Evolutionary conservation across 2,888 invertebrate genomes (phyloP).

Genomic region (Athripsodes cinereus): DNA sequence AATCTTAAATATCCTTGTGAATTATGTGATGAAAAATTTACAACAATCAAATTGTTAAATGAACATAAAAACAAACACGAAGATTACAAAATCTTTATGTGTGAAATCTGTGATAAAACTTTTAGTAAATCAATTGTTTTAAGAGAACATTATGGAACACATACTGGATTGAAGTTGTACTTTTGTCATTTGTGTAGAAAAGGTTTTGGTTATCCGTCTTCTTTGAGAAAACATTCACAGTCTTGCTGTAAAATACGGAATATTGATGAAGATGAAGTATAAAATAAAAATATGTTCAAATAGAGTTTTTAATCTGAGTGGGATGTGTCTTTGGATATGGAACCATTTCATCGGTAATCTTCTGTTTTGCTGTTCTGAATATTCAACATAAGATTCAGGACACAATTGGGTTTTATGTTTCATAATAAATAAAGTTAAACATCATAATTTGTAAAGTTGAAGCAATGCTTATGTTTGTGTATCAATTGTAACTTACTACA

Average conservation of each 20-base stretch:
- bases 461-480: too few species aligned
- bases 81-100: conserved; percentile 28
- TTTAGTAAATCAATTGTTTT: conserved; percentile 29
- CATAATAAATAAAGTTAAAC: too few species aligned
- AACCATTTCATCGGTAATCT: too few species aligned
- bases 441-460: too few species aligned
- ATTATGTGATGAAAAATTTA: conserved; percentile 21
- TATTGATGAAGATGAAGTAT: too few species aligned
- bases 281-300: too few species aligned
- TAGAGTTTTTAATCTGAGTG: too few species aligned
- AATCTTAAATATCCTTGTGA: conserved; percentile 18
- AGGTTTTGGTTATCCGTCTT: conserved; percentile 32
- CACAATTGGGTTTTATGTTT: too few species aligned
- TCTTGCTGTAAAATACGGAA: background rate
- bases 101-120: conserved; percentile 29
- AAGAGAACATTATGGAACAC: conserved; percentile 24
- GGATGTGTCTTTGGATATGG: too few species aligned
- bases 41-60: conserved; percentile 13
- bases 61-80: conserved; percentile 7
- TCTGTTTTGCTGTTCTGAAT: too few species aligned
- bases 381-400: too few species aligned
- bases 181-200: conserved; percentile 36
- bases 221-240: conserved; percentile 33
- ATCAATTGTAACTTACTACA: too few species aligned
- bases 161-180: conserved; percentile 27